A percentile compares a stretch with the other conserved stretches of the same genome.
These are phyloP conservation scores for Mycogona germanica DNA, from an alignment of 2,888 invertebrate species.

Conservation along the genomic window DNA sequence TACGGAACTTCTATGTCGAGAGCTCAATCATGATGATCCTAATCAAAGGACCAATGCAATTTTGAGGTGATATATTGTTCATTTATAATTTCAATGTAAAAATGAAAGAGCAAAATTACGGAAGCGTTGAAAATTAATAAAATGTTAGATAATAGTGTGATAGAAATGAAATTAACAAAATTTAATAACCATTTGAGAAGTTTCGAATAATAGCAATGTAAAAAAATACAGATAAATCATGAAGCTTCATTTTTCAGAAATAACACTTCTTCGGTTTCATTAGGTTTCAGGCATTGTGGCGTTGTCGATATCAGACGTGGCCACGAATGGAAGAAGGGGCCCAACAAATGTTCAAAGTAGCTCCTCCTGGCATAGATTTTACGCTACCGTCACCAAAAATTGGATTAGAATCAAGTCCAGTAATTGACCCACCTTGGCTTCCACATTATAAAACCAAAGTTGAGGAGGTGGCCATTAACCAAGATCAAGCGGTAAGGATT, in stretches of 20 bases:
- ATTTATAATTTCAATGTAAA: background rate
- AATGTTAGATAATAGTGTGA: background rate
- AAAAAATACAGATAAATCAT: background rate
- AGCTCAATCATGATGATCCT: conserved; percentile 72
- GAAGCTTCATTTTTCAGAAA: background rate
- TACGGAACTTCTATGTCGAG: conserved; percentile 74
- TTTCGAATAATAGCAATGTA: too few relatives aligned
- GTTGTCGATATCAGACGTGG: conserved; percentile 96
- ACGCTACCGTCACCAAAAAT: conserved; percentile 98
- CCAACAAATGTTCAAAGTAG: conserved; percentile 90
- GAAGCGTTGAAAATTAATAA: background rate
- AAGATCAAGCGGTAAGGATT: conserved; percentile 71
- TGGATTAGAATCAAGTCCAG: conserved; percentile 84
- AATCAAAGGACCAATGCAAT: conserved; percentile 70
- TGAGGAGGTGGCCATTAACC: conserved; percentile 96
- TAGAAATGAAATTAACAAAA: too few relatives aligned
- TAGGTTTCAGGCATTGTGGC: conserved; percentile 90
- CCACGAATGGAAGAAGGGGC: conserved; percentile 98
- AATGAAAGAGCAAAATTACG: background rate
- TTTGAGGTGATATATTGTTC: conserved; percentile 41
- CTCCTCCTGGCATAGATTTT: conserved; percentile 98
- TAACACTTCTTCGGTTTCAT: background rate
- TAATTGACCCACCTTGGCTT: conserved; percentile 98
- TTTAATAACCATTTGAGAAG: too few relatives aligned
- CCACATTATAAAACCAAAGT: conserved; percentile 96